Evolutionary conservation across 2,888 invertebrate species (phyloP).

Genomic region (Agonopterix arenella): DNA sequence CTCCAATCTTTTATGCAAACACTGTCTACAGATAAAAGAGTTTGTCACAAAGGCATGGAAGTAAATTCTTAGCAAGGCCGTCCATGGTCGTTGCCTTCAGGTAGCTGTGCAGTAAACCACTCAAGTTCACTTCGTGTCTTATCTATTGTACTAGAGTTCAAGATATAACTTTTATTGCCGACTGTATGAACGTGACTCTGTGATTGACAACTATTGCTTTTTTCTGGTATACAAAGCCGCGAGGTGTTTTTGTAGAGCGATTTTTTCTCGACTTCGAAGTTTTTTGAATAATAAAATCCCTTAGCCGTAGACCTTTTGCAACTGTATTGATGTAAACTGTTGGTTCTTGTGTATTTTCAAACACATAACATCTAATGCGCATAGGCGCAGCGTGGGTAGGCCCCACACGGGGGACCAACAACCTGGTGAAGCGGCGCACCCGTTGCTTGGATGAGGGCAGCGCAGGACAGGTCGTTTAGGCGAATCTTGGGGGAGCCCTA

Average conservation of each 20-base stretch:
- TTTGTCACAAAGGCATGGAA: slow-evolving; percentile 12
- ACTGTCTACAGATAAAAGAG: slow-evolving; percentile 8
- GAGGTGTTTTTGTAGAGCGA: neutral
- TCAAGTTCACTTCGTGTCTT: no score
- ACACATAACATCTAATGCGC: no score
- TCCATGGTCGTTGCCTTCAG: slow-evolving; percentile 37
- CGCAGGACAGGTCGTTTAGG: no score
- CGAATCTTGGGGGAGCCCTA: no score
- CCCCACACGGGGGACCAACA: no score
- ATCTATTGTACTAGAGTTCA: no score
- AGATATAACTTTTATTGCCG: neutral
- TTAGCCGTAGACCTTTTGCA: neutral
- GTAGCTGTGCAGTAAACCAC: slow-evolving; percentile 3
- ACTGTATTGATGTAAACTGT: no score
- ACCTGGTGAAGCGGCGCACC: no score
- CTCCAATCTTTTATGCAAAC: slow-evolving; percentile 6
- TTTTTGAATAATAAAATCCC: neutral
- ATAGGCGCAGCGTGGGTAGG: no score
- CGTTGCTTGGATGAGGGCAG: no score
- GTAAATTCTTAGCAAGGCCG: slow-evolving; percentile 37
- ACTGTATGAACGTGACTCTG: slow-evolving; percentile 3
- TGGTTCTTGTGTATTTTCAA: no score
- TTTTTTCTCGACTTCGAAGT: neutral
- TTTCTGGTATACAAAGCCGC: neutral
- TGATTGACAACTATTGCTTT: neutral